Percentiles rank a stretch among this genome's conserved stretches.
phyloP scores from a whole-genome alignment of 2,797 vertebrate species.

The Triplophysa bombifrons region DNA sequence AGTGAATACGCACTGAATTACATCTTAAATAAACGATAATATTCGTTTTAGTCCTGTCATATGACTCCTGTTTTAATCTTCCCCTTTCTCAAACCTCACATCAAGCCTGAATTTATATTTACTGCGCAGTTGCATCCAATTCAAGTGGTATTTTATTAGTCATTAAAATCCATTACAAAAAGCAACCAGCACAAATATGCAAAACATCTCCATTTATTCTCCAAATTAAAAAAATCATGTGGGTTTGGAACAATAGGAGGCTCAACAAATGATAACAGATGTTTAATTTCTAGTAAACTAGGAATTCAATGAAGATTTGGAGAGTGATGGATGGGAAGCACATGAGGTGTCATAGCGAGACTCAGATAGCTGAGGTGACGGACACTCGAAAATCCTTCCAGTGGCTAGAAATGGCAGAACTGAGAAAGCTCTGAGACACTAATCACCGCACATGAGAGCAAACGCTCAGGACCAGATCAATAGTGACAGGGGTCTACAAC shows the following conservation, averaged over 20 bases:
- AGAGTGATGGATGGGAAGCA: background rate
- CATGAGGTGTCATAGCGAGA: background rate
- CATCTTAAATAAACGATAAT: too few relatives aligned
- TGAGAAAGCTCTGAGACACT: background rate
- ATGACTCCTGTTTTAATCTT: background rate
- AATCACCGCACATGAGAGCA: slow-evolving; percentile 8
- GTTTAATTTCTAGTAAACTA: background rate
- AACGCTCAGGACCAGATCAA: slow-evolving; percentile 21
- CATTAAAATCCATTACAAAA: background rate
- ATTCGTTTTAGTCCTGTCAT: too few relatives aligned
- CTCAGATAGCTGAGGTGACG: background rate
- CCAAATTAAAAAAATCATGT: background rate
- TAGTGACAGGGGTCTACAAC: slow-evolving; percentile 33
- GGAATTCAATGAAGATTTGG: background rate
- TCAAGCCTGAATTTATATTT: background rate
- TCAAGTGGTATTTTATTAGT: background rate
- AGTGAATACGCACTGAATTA: too few relatives aligned
- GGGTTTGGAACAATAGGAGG: background rate
- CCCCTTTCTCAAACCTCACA: background rate
- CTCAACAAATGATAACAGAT: background rate
- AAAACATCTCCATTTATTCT: background rate
- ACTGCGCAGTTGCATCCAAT: background rate
- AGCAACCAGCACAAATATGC: background rate
- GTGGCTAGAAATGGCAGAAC: slow-evolving; percentile 17
- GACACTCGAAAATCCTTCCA: slow-evolving; percentile 15